Conservation (phyloP, 2,797 vertebrate genomes). For the Eospalax fontanierii region DNA sequence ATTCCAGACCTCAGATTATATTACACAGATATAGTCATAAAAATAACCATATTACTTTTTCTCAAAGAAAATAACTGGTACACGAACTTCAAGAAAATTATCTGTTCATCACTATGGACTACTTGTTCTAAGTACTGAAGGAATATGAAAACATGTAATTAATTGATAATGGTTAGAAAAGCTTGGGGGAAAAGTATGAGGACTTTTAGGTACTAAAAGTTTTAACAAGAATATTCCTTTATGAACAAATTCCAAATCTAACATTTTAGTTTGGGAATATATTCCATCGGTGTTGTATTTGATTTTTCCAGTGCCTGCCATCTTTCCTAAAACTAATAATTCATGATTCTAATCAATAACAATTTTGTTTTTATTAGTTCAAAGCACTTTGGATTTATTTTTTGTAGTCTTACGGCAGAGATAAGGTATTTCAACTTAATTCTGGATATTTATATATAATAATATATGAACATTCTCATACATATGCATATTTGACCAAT, state of each 20-base stretch:
- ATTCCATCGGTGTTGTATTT: conserved; percentile 40
- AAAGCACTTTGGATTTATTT: conserved; percentile 9
- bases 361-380: conserved; percentile 56
- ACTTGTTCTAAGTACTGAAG: conserved; percentile 13
- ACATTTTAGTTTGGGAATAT: background rate
- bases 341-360: conserved; percentile 31
- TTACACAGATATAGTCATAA: too few species aligned
- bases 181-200: background rate
- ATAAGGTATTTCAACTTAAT: conserved; percentile 4
- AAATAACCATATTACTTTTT: too few species aligned
- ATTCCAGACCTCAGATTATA: too few species aligned
- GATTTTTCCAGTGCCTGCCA: background rate
- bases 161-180: conserved; percentile 48
- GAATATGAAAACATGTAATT: background rate
- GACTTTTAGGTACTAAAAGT: conserved; percentile 5
- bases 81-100: conserved; percentile 37
- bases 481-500: background rate
- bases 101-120: background rate
- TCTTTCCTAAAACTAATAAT: conserved; percentile 44
- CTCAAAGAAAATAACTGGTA: background rate
- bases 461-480: background rate
- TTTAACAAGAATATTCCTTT: conserved; percentile 48
- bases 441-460: background rate
- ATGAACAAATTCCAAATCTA: conserved; percentile 6
- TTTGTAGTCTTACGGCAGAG: background rate